These are phyloP conservation scores for Papilio aristodemus DNA, from an alignment of 1,140 invertebrate species.

Conservation along the genomic window DNA sequence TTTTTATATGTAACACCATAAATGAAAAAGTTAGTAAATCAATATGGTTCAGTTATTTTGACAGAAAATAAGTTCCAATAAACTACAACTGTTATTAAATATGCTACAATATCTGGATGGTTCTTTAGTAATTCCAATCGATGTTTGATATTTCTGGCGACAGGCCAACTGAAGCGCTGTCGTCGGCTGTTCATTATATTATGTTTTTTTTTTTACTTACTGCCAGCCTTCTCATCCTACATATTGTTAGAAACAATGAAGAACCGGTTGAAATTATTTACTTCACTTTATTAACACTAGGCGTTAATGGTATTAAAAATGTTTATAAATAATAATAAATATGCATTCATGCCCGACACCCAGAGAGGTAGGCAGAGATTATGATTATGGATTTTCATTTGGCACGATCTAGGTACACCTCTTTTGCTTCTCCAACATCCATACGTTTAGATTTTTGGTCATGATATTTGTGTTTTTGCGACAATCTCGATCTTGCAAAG, in stretches of 20 bases:
- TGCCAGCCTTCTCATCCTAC: slow-evolving; percentile 3
- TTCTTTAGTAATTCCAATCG: slow-evolving; percentile 12
- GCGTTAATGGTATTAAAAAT: no score
- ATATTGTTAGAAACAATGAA: slow-evolving; percentile 1
- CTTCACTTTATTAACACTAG: background rate
- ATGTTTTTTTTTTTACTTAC: slow-evolving; percentile 11
- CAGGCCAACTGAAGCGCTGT: slow-evolving; percentile 1
- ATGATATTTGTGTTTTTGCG: no score
- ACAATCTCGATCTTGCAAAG: no score
- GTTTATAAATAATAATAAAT: no score
- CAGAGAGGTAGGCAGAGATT: no score
- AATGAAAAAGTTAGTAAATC: no score
- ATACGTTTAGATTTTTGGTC: no score
- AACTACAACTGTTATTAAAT: slow-evolving; percentile 11
- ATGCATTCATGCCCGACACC: no score
- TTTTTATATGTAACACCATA: no score
- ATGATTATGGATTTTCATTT: no score
- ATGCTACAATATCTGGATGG: background rate
- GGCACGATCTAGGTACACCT: no score
- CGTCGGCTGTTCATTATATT: slow-evolving; percentile 11
- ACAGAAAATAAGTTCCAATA: background rate
- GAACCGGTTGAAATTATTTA: background rate
- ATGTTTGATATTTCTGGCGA: background rate
- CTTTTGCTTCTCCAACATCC: no score
- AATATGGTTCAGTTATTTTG: background rate